Conservation (phyloP, 2,888 invertebrate genomes). For the Protula sp. region DNA sequence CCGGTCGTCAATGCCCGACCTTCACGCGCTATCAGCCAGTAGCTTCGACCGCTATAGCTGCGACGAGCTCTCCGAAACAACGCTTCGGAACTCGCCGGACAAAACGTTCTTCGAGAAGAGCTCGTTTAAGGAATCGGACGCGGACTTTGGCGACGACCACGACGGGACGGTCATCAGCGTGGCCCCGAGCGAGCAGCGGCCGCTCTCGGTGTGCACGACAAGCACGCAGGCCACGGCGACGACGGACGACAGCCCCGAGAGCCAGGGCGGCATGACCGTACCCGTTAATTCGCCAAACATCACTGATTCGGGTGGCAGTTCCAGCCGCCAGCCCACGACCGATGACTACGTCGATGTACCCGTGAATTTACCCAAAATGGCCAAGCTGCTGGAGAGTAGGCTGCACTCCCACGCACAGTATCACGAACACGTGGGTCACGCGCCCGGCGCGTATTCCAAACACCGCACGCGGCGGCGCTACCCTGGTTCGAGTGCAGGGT, state of each 20-base stretch:
- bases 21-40: not conserved
- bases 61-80: not conserved
- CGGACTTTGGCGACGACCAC: not conserved
- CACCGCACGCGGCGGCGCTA: not conserved
- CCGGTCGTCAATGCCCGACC: slow-evolving; percentile 18
- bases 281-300: slow-evolving; percentile 24
- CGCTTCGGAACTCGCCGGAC: slow-evolving; percentile 3
- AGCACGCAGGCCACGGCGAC: slow-evolving; percentile 6
- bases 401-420: not conserved
- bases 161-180: not conserved
- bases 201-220: slow-evolving; percentile 10
- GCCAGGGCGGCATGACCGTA: slow-evolving; percentile 12
- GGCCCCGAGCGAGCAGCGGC: slow-evolving; percentile 6
- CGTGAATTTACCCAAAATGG: not conserved
- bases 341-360: slow-evolving; percentile 21
- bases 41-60: not conserved
- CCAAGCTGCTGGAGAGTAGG: not conserved
- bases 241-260: slow-evolving; percentile 13
- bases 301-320: slow-evolving; percentile 20
- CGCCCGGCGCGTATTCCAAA: not conserved
- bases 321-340: slow-evolving; percentile 17
- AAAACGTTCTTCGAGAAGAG: not conserved
- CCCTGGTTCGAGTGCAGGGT: not conserved
- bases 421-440: not conserved
- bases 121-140: slow-evolving; percentile 5